These are phyloP conservation scores for Aselliscus stoliczkanus DNA, from an alignment of 2,797 vertebrate genomes.

Conservation along the genomic window DNA sequence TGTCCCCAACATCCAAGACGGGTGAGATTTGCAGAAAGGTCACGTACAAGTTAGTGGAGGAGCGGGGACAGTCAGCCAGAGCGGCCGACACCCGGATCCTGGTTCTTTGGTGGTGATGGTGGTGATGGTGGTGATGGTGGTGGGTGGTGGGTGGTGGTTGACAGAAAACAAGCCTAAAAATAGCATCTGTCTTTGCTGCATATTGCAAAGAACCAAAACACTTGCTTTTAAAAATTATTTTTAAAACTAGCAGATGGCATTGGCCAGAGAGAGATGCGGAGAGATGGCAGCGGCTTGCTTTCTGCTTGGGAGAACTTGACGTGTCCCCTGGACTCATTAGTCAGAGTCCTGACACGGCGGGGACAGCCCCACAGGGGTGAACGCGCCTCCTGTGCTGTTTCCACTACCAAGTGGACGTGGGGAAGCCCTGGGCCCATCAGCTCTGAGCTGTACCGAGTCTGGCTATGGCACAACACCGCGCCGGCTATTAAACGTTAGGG, in stretches of 20 bases:
- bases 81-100: neutral
- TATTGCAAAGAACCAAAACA: slow-evolving; percentile 69
- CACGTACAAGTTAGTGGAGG: neutral
- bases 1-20: neutral
- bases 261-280: slow-evolving; percentile 57
- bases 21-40: slow-evolving; percentile 4
- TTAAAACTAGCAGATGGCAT: slow-evolving; percentile 77
- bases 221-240: slow-evolving; percentile 76
- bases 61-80: neutral
- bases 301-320: slow-evolving; percentile 38
- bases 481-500: neutral
- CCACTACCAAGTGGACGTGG: neutral
- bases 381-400: neutral
- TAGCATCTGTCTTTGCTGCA: slow-evolving; percentile 74
- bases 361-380: neutral
- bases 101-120: neutral
- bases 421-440: neutral
- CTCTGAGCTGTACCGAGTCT: neutral
- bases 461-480: neutral
- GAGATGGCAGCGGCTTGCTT: slow-evolving; percentile 55
- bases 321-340: neutral
- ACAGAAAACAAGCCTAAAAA: slow-evolving; percentile 78
- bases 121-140: neutral
- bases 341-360: neutral
- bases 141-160: neutral